Conservation (phyloP, 2,113 vertebrate genomes). For the Podarcis raffonei region DNA sequence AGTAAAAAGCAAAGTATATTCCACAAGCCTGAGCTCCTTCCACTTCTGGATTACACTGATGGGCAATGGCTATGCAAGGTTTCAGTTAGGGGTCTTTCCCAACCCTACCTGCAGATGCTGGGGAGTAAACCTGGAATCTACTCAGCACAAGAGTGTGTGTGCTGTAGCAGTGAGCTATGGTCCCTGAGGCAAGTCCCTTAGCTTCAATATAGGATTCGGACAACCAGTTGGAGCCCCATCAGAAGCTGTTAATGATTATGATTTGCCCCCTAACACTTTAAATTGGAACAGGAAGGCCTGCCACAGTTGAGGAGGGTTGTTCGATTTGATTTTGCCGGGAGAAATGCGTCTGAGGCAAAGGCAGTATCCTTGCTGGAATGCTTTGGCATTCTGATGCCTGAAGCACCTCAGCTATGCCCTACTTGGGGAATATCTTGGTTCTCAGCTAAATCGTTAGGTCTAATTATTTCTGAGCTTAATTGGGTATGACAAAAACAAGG, state of each 20-base stretch:
- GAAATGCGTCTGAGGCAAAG: constrained; percentile 16
- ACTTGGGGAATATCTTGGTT: neutral
- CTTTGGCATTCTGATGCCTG: neutral
- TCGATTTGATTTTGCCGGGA: neutral
- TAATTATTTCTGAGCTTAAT: neutral
- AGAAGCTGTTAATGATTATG: neutral
- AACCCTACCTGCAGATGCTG: too few species aligned
- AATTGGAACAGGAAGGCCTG: neutral
- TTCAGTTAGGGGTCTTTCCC: too few species aligned
- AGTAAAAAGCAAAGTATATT: too few species aligned
- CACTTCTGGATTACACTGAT: too few species aligned
- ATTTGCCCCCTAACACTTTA: neutral
- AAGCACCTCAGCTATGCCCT: neutral
- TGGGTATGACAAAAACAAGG: neutral
- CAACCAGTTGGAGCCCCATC: neutral
- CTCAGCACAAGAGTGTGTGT: too few species aligned
- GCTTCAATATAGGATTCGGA: neutral
- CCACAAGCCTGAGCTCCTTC: too few species aligned
- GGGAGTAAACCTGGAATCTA: too few species aligned
- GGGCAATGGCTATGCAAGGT: too few species aligned
- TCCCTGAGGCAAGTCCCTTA: neutral
- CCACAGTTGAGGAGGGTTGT: neutral
- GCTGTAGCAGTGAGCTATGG: neutral
- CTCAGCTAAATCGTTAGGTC: neutral
- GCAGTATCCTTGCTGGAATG: neutral